These are phyloP conservation scores for Rapana venosa DNA, from an alignment of 2,888 invertebrate genomes.

Conservation along the genomic window DNA sequence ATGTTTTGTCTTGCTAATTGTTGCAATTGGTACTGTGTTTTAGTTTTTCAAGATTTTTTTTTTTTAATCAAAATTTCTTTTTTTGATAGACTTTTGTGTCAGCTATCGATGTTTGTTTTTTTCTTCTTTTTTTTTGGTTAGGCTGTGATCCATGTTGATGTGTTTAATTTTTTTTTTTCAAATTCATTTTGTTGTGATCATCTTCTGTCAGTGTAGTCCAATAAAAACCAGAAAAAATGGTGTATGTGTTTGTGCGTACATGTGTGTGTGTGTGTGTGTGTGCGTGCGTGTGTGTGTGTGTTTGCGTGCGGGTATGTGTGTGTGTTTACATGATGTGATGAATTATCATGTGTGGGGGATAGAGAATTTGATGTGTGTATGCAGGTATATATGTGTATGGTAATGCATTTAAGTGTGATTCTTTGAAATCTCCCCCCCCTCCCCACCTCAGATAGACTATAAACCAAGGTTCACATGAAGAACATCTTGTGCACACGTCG, in stretches of 20 bases:
- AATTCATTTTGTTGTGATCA: background rate
- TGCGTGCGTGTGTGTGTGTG: background rate
- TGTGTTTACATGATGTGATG: background rate
- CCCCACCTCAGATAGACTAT: no score
- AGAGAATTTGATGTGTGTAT: no score
- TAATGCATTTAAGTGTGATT: no score
- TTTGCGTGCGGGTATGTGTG: background rate
- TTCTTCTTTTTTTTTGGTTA: background rate
- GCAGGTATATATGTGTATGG: no score
- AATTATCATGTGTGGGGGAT: no score
- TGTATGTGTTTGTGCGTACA: background rate
- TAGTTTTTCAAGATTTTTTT: background rate
- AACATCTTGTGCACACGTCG: no score
- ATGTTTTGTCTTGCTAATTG: background rate
- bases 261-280: background rate
- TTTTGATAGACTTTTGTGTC: background rate
- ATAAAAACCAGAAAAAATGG: background rate
- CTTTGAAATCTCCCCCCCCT: no score
- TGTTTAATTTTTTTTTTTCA: background rate
- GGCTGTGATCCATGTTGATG: background rate
- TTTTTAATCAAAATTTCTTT: background rate
- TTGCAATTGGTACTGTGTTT: background rate
- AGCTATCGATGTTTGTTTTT: background rate
- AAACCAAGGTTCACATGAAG: no score
- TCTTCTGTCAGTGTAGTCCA: constrained; percentile 24